Evolutionary conservation across 2,113 vertebrate genomes (phyloP), one percentile per base, ranked within the genome.

Genomic region (Oreotrochilus melanogaster): DNA sequence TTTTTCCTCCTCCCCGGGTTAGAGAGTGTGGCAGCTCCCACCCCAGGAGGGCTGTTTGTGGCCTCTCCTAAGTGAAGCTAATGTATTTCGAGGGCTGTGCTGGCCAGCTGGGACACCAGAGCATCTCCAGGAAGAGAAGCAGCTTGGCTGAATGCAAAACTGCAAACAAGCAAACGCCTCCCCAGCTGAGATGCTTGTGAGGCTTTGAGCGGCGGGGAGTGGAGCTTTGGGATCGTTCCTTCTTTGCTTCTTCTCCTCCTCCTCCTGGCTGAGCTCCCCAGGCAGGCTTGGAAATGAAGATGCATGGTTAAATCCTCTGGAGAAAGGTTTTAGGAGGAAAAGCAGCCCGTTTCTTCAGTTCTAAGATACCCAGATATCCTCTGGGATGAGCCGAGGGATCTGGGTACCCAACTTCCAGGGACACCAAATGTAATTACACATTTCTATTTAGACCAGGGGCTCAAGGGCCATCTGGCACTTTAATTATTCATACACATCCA

Each of bases 381-480:
- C 19, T 0, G 3, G 73, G 80, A 54, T 24, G 48, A 91, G 66
- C 51, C 57, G 65, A 53, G 67, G 83, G 43, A 67, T 62, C 31
- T 37, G 71, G 45, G 16, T 42, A 37, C 58, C 54, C 94, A 47
- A 4, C 62, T 90, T 58, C 43, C 86, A 78, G 0, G 22, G 92
- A 42, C 60, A 58, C 10, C 64, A 73, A 54, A 54, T 93, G 92
- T 92, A 94, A 94, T 90, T 66, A 88, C 85, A 79, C 2, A 16
- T 94, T 85, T 73, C 30, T 67, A 93, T 89, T 78, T 75, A 91
- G 89, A 93, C 92, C 95, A 70, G 82, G 93, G 90, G 90, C 92
- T 94, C 82, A 57, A 80, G 92, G 94, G 88, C 96, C 92, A 94
- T 95, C 88, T 95, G 92, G 92, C 47, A 88, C 83, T 75, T 96